Base-by-base conservation (phyloP, 2,888 invertebrate species). In the Pseudococcus jackbeardsleyi region DNA sequence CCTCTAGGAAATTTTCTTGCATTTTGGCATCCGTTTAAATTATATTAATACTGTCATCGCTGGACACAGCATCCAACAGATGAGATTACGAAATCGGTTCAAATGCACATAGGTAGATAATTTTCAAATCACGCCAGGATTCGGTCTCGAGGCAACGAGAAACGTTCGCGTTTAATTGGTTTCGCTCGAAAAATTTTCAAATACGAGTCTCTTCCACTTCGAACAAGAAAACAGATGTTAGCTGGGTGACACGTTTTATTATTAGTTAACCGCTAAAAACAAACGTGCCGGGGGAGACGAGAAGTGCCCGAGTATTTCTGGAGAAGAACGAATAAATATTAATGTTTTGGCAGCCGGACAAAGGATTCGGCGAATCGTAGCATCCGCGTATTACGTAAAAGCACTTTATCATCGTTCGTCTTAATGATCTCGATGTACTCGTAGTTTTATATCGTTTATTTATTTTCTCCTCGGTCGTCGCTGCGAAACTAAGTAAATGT, bases 311-410 rank as follows among this genome's bases (percentile, higher is more conserved):
- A 39, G 86, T 86, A 68, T 68, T 86, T 86, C 86, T 86, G 86
- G 86, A 86, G 86, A 86, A 85, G 68, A 64, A 68, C 86, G 72
- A 59, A 86, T 86, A 86, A 86, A 86, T 86, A 64, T 86, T 86
- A 86, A 86, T 72, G 59, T 68, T 86, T 86, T 86, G 86, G 86
- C 86, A 86, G 39, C 7, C 64, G 68, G 86, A 86, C 86, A 86
- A 72, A 86, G 86, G 72, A 54, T 86, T 86, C 72, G 39, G 22
- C 86, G 86, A 86, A 86, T 68, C 50, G 86, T 86, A 33, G 54
- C 72, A 72, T 86, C 86, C 86, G 86, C 42, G 86, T 86, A 64
- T 86, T 86, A 86, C 59, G 86, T 86, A 86, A 86, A 84, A 86
- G 64, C n/a, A 59, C 46, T 68, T 42, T 68, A 86, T 86, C 86